Evolutionary conservation across 2,888 invertebrate genomes (phyloP), one percentile per base, ranked within the genome.

Genomic region (Limnephilus rhombicus): DNA sequence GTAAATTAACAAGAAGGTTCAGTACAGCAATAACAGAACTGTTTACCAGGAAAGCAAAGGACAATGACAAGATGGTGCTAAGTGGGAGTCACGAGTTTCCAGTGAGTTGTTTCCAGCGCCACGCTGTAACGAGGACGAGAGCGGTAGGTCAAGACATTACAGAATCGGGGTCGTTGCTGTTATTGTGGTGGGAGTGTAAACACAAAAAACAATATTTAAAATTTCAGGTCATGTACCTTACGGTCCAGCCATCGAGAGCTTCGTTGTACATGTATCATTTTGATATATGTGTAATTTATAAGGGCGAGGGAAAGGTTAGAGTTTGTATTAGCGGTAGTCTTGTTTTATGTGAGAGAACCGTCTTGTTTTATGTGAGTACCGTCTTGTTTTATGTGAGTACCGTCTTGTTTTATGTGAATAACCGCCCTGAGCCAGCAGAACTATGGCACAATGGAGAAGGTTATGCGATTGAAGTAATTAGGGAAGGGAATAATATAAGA

Each of bases 31-130:
- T 68, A 68, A 68, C 24, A 68, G 7, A 68, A 1, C 68, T 68
- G 68, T 68, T 68, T 68, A 68, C 68, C 68, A 68, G 24, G 9
- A 68, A n/a, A 68, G 24, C n/a, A 68, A 68, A 68, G 68, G 68
- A 68, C 68, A n/a, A n/a, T 68, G 68, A 68, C 68, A 68, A 68
- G 68, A 68, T 68, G 68, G 68, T 68, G 68, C 68, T 68, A 68
- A 68, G 24, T 68, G 68, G 68, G n/a, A 68, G 24, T 68, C 68
- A 68, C 68, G 68, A n/a, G 68, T 68, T 68, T 68, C 18, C 68
- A 9, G 68, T 11, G 9, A 2, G 68, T 2, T n/a, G 24, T 68
- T 68, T 68, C 5, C 68, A 68, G 68, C 68, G 68, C 15, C 53
- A 53, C 7, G 18, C 24, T 24, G 24, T 24, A 68, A 24, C 68